Base-by-base conservation (phyloP, 2,113 vertebrate genomes). In the Antechinus flavipes region DNA sequence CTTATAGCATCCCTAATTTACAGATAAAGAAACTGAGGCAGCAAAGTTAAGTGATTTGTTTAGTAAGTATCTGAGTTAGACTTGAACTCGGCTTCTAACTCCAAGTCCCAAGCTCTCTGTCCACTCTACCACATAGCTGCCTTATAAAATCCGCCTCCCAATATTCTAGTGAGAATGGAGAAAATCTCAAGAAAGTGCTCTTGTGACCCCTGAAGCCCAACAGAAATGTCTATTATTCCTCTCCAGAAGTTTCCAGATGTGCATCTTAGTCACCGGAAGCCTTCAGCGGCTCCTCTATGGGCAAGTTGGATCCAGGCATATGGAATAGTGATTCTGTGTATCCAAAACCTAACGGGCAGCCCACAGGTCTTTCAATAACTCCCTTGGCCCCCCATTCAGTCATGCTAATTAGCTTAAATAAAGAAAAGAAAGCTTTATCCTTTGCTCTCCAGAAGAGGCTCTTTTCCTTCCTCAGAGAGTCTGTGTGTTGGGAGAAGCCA, bases 341-440 rank as follows among this genome's bases (percentile, higher is more conserved):
- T 27, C 68, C 54, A 53, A 24, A 52, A 91, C 58, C 89, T 50
- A 42, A 16, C 35, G 61, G 30, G 61, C 61, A 35, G 61, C 61
- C 61, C 12, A 16, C 12, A 58, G 2, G 8, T 56, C 10, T 68
- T 94, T 84, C 30, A 47, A 92, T 76, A 95, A 52, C 19, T 0
- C 2, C 0, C 11, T 2, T 10, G 0, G 42, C 25, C 54, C 47
- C 93, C 47, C 25, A 27, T 93, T 93, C 96, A 76, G 90, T 92
- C 26, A 26, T 26, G 61, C 93, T 93, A 96, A 94, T 94, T 95
- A 97, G 93, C 94, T 97, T 42, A 68, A 68, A 68, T 35, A 68
- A 68, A 68, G 61, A 92, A 97, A 95, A 94, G 94, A 95, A 96
- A 95, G 92, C 91, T 94, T 96, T 96, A 76, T 96, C 94, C 97